Conservation (phyloP, 2,888 invertebrate species). For the Stegana nigrithorax region DNA sequence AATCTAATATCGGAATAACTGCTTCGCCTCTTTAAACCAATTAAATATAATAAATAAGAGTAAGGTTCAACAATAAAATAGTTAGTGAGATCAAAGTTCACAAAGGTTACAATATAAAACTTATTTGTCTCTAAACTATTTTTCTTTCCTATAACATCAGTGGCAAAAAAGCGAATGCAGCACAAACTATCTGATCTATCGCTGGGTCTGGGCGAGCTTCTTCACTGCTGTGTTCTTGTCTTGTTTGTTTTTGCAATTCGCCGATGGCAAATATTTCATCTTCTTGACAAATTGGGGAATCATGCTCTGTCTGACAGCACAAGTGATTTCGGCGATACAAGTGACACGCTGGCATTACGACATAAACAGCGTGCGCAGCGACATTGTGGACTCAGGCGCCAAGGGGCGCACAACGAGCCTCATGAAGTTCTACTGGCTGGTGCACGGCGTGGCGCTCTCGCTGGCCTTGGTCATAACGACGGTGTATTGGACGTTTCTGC, state of each 20-base stretch:
- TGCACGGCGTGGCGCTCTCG: constrained; percentile 76
- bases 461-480: constrained; percentile 78
- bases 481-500: constrained; percentile 76
- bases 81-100: too few species aligned
- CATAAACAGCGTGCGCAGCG: constrained; percentile 43
- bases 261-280: constrained; percentile 64
- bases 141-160: too few species aligned
- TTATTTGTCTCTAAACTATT: too few species aligned
- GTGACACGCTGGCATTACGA: constrained; percentile 65
- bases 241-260: constrained; percentile 52
- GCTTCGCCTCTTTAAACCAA: too few species aligned
- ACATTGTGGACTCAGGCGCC: constrained; percentile 43
- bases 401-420: constrained; percentile 54
- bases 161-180: constrained; percentile 65
- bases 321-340: constrained; percentile 59
- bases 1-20: too few species aligned
- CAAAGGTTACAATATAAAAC: too few species aligned
- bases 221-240: constrained; percentile 54
- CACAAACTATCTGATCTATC: constrained; percentile 57
- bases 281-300: constrained; percentile 69
- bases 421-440: constrained; percentile 76
- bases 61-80: too few species aligned
- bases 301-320: constrained; percentile 57
- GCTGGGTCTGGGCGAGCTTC: constrained; percentile 63
- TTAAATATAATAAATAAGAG: too few species aligned